Evolutionary conservation across 2,113 vertebrate genomes (phyloP).

Genomic region (Oreochromis spilurus): DNA sequence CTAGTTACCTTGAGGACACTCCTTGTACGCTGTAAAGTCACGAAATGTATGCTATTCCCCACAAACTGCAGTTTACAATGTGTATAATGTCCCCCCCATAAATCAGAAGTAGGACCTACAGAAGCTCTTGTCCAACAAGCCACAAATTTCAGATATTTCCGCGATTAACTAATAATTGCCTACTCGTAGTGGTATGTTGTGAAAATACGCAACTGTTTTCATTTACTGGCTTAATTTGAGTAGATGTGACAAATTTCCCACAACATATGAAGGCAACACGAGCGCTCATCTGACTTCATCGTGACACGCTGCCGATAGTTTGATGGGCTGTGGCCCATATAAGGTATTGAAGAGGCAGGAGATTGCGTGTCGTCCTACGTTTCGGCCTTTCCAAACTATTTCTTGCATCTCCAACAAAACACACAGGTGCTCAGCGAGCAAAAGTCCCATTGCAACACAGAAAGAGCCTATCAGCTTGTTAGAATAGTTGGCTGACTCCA

Average conservation of each 20-base stretch:
- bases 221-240: background rate
- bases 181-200: background rate
- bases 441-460: background rate
- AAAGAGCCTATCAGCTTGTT: background rate
- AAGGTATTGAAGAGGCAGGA: background rate
- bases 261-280: background rate
- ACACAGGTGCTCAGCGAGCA: background rate
- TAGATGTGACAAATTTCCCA: background rate
- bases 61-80: background rate
- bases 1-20: background rate
- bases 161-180: background rate
- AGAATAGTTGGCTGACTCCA: background rate
- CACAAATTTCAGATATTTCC: background rate
- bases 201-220: background rate
- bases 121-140: background rate
- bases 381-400: background rate
- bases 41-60: background rate
- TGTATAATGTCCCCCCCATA: background rate
- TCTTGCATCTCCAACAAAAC: background rate
- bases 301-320: constrained; percentile 18
- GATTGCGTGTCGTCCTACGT: background rate
- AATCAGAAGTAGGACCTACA: background rate
- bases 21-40: background rate
- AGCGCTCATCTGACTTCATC: constrained; percentile 37
- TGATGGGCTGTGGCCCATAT: constrained; percentile 12